Evolutionary conservation across 1,140 invertebrate species (phyloP), one percentile per base, ranked within the genome.

Genomic region (Rhizoglyphus robini): DNA sequence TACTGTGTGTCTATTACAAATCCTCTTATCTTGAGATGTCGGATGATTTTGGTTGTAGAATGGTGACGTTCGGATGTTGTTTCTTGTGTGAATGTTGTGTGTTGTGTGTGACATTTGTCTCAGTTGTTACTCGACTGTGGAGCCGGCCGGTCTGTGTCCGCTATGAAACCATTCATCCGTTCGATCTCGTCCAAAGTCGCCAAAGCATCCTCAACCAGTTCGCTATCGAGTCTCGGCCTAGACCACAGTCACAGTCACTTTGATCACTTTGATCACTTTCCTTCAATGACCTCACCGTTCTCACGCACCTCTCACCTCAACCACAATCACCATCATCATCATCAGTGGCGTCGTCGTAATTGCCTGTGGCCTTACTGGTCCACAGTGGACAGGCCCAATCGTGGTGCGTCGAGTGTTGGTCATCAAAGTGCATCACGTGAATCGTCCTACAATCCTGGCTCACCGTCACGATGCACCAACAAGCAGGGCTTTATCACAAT

Each of bases 311-410:
- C 15, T 15, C 8, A 54, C 51, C 20, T 54, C 23, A 25, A 46
- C 23, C 41, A 46, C 41, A 15, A 46, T 23, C 41, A 46, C 41
- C 41, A 46, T 23, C 41, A 46, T 23, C 41, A 15, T 46, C 41
- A 15, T 15, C 41, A 46, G 41, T 54, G 51, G 51, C 51, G 20
- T 11, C 23, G 20, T 25, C 51, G 51, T 54, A 54, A 54, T 23
- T 54, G 51, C 31, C 20, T 54, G 8, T 54, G 51, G 51, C 51
- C 51, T 11, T 54, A 54, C 20, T 54, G 51, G 51, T 54, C 51
- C 8, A 5, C 51, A 8, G 51, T 54, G 5, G 31, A 54, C 36
- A 41, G 8, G 18, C 8, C 20, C 51, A 32, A 32, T 32, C 15
- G 41, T 23, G 41, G 41, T 46, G 15, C 15, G 41, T 46, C 15